Evolutionary conservation across 1,140 invertebrate genomes (phyloP), one percentile per base, ranked within the genome.

Genomic region (Sycobia sp.): DNA sequence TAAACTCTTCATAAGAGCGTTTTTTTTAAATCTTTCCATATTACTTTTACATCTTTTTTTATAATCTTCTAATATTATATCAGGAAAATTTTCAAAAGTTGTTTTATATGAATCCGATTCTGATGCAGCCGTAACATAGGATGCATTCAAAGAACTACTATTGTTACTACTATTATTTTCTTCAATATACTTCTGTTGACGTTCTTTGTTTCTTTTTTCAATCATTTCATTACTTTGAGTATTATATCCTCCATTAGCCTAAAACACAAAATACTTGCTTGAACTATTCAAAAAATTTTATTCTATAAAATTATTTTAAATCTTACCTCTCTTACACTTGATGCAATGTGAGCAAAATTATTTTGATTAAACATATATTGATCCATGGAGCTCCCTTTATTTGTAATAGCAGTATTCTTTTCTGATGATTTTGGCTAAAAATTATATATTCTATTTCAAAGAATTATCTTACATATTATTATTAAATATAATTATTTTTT

Each of bases 161-260:
- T 14, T 25, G 5, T n/a, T 51, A 5, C 22, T n/a, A 32, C 10
- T 39, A 20, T 16, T n/a, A 13, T 47, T 49, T 20, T 41, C 4
- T 46, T 14, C 25, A n/a, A 50, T 9, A 7, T 46, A 16, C 32
- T 49, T 13, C 8, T 49, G 10, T 13, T 56, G 53, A 10, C 16
- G 34, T 29, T 32, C 25, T 43, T 10, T 49, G 3, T 22, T 3
- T 5, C 46, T 18, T 14, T n/a, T 56, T 29, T 63, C 61, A 50
- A 63, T 63, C 1, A 9, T 22, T 23, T 63, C 44, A 43, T 63
- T 63, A 16, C 25, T 50, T 49, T 49, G 53, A 22, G 23, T 34
- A 50, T 41, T 27, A 1, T 1, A 20, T 11, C 41, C 56, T 3
- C 55, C 43, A 38, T 5, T 43, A 10, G 14, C 16, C 61, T 56